Conservation (phyloP, 2,888 invertebrate genomes). For the Stenichneumon culpator region DNA sequence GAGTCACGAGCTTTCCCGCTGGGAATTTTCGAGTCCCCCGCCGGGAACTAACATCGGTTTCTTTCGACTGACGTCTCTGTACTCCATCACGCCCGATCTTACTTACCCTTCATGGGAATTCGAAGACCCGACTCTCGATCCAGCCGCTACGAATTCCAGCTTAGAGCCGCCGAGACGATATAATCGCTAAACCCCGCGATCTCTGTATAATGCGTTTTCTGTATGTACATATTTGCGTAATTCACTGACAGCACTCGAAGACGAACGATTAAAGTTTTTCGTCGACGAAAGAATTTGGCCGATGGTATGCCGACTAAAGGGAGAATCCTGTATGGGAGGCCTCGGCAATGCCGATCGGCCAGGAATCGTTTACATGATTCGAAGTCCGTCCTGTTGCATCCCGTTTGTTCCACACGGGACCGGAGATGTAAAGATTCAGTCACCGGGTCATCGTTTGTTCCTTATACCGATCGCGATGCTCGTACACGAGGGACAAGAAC, state of each 20-base stretch:
- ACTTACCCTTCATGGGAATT: constrained; percentile 5
- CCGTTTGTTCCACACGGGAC: not conserved
- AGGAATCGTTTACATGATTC: constrained; percentile 49
- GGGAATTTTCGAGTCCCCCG: not conserved
- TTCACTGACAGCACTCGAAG: constrained; percentile 1
- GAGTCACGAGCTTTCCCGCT: not conserved
- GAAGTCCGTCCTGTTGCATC: constrained; percentile 7
- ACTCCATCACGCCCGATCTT: constrained; percentile 4
- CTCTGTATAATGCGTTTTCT: constrained; percentile 10
- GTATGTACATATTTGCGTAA: constrained; percentile 34
- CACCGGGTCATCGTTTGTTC: constrained; percentile 35
- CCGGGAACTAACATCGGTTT: not conserved
- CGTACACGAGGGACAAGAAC: not conserved
- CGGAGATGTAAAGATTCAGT: constrained; percentile 44
- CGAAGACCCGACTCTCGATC: not conserved
- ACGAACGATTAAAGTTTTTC: constrained; percentile 40
- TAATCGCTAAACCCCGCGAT: constrained; percentile 17
- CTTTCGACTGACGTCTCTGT: constrained; percentile 20
- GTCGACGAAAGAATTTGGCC: constrained; percentile 28
- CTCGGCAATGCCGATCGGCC: constrained; percentile 18
- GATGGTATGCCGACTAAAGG: not conserved
- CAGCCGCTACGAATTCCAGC: constrained; percentile 28
- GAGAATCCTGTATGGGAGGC: not conserved
- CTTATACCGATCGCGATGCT: constrained; percentile 13
- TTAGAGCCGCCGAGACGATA: constrained; percentile 7